phyloP scores from a whole-genome alignment of 2,888 invertebrate genomes.

The Rhingia campestris region DNA sequence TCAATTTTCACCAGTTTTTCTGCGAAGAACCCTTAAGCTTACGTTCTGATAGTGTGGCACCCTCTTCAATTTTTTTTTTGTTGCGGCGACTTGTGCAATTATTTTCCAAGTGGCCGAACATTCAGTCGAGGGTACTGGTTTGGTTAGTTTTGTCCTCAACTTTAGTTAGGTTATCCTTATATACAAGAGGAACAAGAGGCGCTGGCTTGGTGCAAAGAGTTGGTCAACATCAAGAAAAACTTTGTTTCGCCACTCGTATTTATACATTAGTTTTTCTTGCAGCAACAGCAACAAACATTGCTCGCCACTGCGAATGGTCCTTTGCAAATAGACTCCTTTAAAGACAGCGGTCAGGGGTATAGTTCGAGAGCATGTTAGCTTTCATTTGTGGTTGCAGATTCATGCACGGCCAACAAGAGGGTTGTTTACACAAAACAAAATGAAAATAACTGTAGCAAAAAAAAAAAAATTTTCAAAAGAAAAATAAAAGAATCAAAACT shows the following conservation, averaged over 20 bases:
- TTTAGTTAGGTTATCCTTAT: conserved; percentile 62
- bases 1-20: conserved; percentile 28
- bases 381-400: conserved; percentile 65
- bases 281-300: conserved; percentile 45
- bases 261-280: conserved; percentile 59
- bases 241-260: conserved; percentile 64
- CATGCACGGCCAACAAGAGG: conserved; percentile 25
- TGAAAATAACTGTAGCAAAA: not conserved
- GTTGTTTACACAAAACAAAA: conserved; percentile 37
- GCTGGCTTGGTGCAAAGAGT: conserved; percentile 43
- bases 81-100: conserved; percentile 40
- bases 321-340: conserved; percentile 22
- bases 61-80: conserved; percentile 24
- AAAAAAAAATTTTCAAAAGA: conserved; percentile 20
- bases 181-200: not conserved
- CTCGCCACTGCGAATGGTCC: conserved; percentile 21
- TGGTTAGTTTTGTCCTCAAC: conserved; percentile 67
- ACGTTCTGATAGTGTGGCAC: conserved; percentile 25
- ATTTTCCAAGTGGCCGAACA: conserved; percentile 67
- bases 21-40: conserved; percentile 11
- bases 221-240: conserved; percentile 69
- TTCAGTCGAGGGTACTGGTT: conserved; percentile 68
- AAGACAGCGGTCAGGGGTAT: conserved; percentile 52
- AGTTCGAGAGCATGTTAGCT: conserved; percentile 52
- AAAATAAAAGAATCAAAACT: conserved; percentile 21